Evolutionary conservation across 2,113 vertebrate genomes (phyloP), one percentile per base, ranked within the genome.

Genomic region (Hemiprocne comata): DNA sequence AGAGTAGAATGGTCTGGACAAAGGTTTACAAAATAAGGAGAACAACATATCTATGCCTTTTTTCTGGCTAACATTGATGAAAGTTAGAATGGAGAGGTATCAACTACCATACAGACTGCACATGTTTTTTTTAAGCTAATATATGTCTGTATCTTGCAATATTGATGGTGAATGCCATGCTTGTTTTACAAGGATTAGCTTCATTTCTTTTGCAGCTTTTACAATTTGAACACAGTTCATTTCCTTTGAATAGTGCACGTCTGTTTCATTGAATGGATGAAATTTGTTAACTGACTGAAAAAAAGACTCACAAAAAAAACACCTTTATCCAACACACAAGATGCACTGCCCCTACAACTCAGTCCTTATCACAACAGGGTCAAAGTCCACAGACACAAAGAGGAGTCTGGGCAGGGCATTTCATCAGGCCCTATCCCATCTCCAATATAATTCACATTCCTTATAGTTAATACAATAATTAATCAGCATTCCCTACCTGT

Each of bases 381-480:
- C 11, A 12, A 62, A 74, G 17, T 14, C 34, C 60, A 31, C 51
- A 46, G 65, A 5, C n/a, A 57, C 12, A 17, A 62, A 19, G 2
- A 7, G 36, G 36, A 64, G 28, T 15, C 28, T 65, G 48, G 24
- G 28, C 15, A 81, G 69, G 31, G 23, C 21, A 42, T 3, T 8
- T 70, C 31, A 4, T 29, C 4, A 3, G 16, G 4, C n/a, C 31
- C 31, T 21, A 3, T 1, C 6, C 31, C 46, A 17, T 24, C 9
- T 33, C 46, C n/a, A 36, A 0, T 7, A 26, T 9, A 3, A 1
- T 26, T 86, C 33, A 3, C 17, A 2, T 10, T 34, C 46, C 60
- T 12, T 5, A 2, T 11, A 65, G 13, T 5, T 18, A 34, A 3
- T 6, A 8, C 0, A 67, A 5, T 3, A 19, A 64, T 33, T 13